Base-by-base conservation (phyloP, 2,888 invertebrate species). In the Parelbella ahira region DNA sequence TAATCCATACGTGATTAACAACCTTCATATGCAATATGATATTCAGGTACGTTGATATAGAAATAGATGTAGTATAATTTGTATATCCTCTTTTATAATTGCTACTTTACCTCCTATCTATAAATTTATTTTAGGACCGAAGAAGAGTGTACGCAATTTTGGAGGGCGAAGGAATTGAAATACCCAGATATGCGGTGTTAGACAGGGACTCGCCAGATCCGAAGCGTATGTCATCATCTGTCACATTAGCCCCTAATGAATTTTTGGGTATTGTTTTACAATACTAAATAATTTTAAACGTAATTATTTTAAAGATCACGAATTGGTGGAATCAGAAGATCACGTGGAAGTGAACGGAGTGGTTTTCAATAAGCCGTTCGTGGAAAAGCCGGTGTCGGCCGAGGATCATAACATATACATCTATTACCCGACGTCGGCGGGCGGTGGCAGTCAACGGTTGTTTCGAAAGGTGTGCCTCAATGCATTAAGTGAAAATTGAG, bases 401-500 rank as follows among this genome's bases (percentile, higher is more conserved):
- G 99, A 99, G 81, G 99, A 99, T 86, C 99, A 99, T 77, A 99
- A 99, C 77, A 98, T 99, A 70, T 98, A 98, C 74, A 99, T 99
- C 60, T 99, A 99, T 79, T 99, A 99, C 84, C 99, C 99, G 0
- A 97, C 97, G 6, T 97, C 97, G 1, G 99, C 99, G 1, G 99
- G 97, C 12, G 99, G 99, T 2, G 99, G 99, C 7, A 97, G 97
- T 69, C 99, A 99, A 72, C 90, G 98, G 53, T 89, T 99, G 21
- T 99, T 99, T 84, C 91, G 99, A 76, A 99, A 99, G 91, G 97
- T 96, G 81, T 15, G 4, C 15, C n/a, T n/a, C n/a, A n/a, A n/a
- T n/a, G n/a, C n/a, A n/a, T n/a, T n/a, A n/a, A n/a, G n/a, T n/a
- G n/a, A n/a, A n/a, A n/a, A n/a, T n/a, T n/a, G n/a, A n/a, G n/a